Base-by-base conservation (phyloP, 2,888 invertebrate genomes). In the Macrophya alboannulata region DNA sequence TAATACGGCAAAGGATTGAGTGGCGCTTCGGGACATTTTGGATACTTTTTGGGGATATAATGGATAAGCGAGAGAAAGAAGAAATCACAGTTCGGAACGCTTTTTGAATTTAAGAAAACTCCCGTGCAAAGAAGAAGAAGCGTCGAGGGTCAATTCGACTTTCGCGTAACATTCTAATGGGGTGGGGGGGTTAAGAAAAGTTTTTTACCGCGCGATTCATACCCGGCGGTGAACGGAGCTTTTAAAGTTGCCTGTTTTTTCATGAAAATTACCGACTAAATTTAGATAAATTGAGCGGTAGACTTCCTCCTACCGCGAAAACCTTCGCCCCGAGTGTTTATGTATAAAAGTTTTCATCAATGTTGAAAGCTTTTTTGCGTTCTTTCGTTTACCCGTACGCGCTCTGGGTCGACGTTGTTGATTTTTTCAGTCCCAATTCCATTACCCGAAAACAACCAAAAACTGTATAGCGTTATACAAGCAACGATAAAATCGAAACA, bases 191-290 rank as follows among this genome's bases (percentile, higher is more conserved):
- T n/a, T 15, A 51, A 51, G 40, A 9, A 62, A 81, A 81, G 62
- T 62, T 81, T 31, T 43, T 43, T n/a, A 31, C 77, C 48, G 31
- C 62, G 43, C 71, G 25, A 74, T 48, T 77, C 74, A 65, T 72
- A 59, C 76, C 76, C 74, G 83, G 62, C 86, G 87, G 84, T 85
- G 85, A 77, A 82, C 85, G 68, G 83, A 68, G 83, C 83, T 83
- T 83, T 83, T 71, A 83, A 83, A 83, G 83, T 83, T 83, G 45
- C 83, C 83, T 48, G 81, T 83, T 68, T 83, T 71, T 68, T 40
- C 83, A 71, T 48, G 43, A 83, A 83, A 83, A 83, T 83, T 83
- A 83, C 48, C 48, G 71, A 48, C 83, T 83, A 71, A 83, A 83
- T 83, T 83, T 48, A 48, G 65, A 83, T 68, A 83, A 83, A 83